phyloP scores from a whole-genome alignment of 2,888 invertebrate genomes.

The Acanthosoma haemorrhoidale region DNA sequence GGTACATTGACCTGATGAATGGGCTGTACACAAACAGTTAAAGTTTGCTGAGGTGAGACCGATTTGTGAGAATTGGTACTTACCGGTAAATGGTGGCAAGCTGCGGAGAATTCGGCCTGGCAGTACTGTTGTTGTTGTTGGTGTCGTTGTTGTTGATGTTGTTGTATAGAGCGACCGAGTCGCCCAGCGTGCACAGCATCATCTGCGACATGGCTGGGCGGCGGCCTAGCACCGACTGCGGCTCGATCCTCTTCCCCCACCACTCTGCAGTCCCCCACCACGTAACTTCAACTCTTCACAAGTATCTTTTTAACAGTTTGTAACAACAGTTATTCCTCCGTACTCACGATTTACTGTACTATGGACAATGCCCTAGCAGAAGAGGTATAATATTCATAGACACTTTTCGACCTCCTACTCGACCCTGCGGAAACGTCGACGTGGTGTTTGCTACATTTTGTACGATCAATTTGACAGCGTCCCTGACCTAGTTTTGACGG shows the following conservation, averaged over 20 bases:
- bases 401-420: too few species aligned
- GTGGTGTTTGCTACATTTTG: neutral
- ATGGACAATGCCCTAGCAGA: too few species aligned
- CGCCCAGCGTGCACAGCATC: constrained; percentile 62
- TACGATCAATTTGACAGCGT: constrained; percentile 1
- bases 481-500: constrained; percentile 6
- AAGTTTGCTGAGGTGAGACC: too few species aligned
- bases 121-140: constrained; percentile 62
- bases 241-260: neutral
- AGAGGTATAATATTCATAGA: too few species aligned
- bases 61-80: too few species aligned
- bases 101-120: constrained; percentile 62
- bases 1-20: too few species aligned
- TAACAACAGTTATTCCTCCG: too few species aligned
- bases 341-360: too few species aligned
- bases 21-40: too few species aligned
- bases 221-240: neutral
- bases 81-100: constrained; percentile 87
- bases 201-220: constrained; percentile 63
- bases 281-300: too few species aligned
- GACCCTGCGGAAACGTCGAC: too few species aligned
- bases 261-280: neutral
- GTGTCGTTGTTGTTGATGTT: constrained; percentile 49
- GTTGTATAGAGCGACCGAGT: constrained; percentile 47
- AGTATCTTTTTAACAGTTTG: too few species aligned